Conservation (phyloP, 2,888 invertebrate genomes). For the Stenotaenia linearis region DNA sequence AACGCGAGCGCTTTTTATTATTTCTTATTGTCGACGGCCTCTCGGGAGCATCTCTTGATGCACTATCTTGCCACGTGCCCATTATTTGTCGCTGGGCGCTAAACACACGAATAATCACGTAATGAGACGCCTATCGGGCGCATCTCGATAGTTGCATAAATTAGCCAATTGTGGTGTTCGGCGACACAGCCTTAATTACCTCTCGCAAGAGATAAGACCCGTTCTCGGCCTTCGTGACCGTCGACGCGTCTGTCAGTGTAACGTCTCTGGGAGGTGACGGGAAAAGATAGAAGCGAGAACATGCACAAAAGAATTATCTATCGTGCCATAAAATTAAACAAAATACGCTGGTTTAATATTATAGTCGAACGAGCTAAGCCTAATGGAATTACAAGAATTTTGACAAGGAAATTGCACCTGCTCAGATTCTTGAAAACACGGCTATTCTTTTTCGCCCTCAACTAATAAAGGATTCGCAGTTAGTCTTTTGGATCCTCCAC, state of each 20-base stretch:
- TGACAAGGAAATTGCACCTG: background rate
- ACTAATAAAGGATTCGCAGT: background rate
- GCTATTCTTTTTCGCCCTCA: background rate
- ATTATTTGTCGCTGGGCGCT: constrained; percentile 32
- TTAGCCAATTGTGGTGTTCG: constrained; percentile 31
- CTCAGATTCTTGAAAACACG: constrained; percentile 8
- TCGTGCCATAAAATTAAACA: background rate
- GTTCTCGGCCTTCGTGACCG: constrained; percentile 26
- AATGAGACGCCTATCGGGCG: constrained; percentile 32
- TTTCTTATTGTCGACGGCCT: background rate
- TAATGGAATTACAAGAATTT: constrained; percentile 7
- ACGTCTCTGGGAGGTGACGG: constrained; percentile 6
- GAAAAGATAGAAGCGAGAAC: background rate
- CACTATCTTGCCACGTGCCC: constrained; percentile 27
- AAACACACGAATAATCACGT: constrained; percentile 34
- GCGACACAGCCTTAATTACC: constrained; percentile 28
- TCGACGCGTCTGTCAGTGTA: constrained; percentile 8
- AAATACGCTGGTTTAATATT: background rate
- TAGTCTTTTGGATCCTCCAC: background rate
- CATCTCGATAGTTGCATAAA: constrained; percentile 31
- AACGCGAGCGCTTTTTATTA: background rate
- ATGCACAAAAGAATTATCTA: background rate
- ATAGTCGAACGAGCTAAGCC: background rate
- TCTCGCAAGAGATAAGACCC: constrained; percentile 12
- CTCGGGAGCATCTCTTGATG: background rate